Base-by-base conservation (phyloP, 2,888 invertebrate species). In the Taenaris catops region DNA sequence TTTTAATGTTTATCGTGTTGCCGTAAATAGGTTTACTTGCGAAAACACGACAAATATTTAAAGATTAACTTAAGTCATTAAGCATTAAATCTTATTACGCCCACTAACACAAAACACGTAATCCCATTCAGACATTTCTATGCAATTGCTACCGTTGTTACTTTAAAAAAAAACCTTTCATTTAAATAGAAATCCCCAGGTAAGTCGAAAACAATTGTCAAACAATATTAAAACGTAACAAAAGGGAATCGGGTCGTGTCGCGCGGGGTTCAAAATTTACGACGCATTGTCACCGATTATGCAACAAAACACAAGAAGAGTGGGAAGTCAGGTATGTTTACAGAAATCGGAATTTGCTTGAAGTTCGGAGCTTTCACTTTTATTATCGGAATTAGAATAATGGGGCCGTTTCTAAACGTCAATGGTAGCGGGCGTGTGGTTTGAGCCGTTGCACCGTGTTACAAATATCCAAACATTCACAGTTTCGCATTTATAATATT, bases 351-450 rank as follows among this genome's bases (percentile, higher is more conserved):
- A 62, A 81, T 80, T 73, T 72, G 75, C 74, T 72, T 75, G 60
- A 59, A 62, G 56, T 58, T 61, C 42, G 49, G 33, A 56, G 65
- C 78, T 83, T 84, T 83, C 81, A 72, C 84, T 81, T 74, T 68
- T 63, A 68, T 76, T 79, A 70, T 78, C 53, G 38, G 34, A 46
- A 58, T 58, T 57, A 60, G 57, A 63, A 69, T 64, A 58, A 57
- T 55, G 49, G 57, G 50, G 38, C 48, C 45, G 51, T 68, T 64
- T 63, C 55, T 50, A 55, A 48, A 58, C 51, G 44, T 25, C 42
- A 42, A 53, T 51, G 51, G 57, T 53, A 49, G 46, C 43, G 32
- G 27, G 16, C 28, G 46, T 7, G 34, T 53, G 42, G 51, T 55
- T 52, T 45, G 37, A 47, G 51, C 33, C 17, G 31, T 16, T 25